Percentiles rank a stretch among this genome's conserved stretches.
Conservation (phyloP, 1,140 invertebrate species). For the Meteorus sp. region DNA sequence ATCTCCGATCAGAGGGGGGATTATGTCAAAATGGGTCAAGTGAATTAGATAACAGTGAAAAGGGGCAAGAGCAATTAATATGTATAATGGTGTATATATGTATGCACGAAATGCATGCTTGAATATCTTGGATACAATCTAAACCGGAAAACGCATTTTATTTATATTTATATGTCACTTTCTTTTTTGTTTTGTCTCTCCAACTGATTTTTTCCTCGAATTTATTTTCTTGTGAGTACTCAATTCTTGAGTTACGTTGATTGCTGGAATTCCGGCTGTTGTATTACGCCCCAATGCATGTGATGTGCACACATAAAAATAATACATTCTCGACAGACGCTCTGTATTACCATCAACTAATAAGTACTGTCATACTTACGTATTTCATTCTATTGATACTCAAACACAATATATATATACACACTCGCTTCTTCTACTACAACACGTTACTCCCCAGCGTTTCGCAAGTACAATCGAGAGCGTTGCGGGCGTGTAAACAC, state of each 20-base stretch:
- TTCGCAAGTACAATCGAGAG: conserved; percentile 13
- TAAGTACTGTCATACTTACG: too few species aligned
- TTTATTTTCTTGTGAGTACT: not conserved
- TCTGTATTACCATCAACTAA: too few species aligned
- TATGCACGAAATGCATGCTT: not conserved
- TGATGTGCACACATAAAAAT: too few species aligned
- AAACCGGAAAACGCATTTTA: conserved; percentile 2
- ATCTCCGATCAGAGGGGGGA: too few species aligned
- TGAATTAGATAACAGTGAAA: too few species aligned
- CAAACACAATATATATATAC: not conserved
- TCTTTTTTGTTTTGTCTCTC: not conserved
- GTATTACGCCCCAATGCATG: too few species aligned
- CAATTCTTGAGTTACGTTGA: not conserved
- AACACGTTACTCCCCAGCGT: not conserved
- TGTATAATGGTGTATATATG: not conserved
- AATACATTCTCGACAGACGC: too few species aligned
- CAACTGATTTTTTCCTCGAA: not conserved
- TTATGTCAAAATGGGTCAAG: too few species aligned
- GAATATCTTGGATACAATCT: conserved; percentile 1
- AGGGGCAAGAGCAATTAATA: not conserved
- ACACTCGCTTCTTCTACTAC: not conserved
- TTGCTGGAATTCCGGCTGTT: too few species aligned
- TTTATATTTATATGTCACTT: not conserved
- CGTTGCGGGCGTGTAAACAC: not conserved
- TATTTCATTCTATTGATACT: not conserved